Conservation (phyloP, 2,113 vertebrate genomes). For the Neofelis nebulosa region DNA sequence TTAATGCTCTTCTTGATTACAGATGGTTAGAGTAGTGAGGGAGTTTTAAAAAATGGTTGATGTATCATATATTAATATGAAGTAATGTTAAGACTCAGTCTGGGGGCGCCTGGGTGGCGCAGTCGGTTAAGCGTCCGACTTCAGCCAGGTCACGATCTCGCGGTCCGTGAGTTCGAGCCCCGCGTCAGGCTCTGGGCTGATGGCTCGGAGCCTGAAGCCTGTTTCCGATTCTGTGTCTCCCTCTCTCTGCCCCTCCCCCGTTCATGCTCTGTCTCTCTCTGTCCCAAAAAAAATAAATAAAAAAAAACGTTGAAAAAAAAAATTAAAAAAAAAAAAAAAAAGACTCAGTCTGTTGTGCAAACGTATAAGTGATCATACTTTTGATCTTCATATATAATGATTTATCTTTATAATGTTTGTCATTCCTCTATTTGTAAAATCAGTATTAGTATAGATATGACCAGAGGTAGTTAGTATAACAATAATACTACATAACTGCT, state of each 20-base stretch:
- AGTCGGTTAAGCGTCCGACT: too few species aligned
- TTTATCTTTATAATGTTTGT: neutral
- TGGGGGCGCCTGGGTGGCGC: too few species aligned
- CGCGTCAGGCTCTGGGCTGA: too few species aligned
- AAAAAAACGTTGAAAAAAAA: too few species aligned
- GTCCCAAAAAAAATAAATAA: too few species aligned
- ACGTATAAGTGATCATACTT: neutral
- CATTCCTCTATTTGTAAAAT: neutral
- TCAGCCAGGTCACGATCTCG: too few species aligned
- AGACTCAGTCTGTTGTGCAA: neutral
- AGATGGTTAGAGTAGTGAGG: neutral
- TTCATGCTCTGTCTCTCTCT: too few species aligned
- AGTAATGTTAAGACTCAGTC: neutral
- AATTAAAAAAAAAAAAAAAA: too few species aligned
- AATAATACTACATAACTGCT: neutral
- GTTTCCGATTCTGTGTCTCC: too few species aligned
- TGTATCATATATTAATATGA: neutral
- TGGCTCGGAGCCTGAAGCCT: too few species aligned
- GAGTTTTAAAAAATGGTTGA: constrained; percentile 36
- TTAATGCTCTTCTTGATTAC: constrained; percentile 45
- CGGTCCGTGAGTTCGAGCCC: too few species aligned
- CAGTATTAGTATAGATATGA: neutral
- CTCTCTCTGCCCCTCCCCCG: too few species aligned
- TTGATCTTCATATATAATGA: neutral
- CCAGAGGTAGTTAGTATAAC: neutral